Conservation (phyloP, 2,113 vertebrate genomes). For the Entelurus aequoreus region DNA sequence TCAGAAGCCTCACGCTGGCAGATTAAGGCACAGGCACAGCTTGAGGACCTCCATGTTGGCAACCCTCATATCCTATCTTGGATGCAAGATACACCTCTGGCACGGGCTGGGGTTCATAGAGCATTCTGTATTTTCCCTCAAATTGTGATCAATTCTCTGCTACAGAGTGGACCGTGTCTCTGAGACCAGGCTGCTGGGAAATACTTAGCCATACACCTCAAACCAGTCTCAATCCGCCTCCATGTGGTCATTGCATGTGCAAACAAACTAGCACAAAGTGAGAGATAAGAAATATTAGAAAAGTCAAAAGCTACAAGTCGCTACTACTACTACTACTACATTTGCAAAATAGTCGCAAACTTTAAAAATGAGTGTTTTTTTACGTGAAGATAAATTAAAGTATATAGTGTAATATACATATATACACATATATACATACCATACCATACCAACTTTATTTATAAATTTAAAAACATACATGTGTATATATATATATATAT, state of each 20-base stretch:
- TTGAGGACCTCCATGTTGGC: slow-evolving; percentile 12
- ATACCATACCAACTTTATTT: no score
- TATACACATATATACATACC: no score
- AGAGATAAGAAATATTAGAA: slow-evolving; percentile 16
- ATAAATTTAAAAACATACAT: no score
- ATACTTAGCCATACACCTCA: slow-evolving; percentile 54
- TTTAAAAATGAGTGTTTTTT: no score
- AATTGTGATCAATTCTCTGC: slow-evolving; percentile 54
- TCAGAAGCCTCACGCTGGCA: slow-evolving; percentile 9
- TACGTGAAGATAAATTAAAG: no score
- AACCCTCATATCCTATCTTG: slow-evolving; percentile 19
- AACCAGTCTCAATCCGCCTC: slow-evolving; percentile 42
- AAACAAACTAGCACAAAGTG: slow-evolving; percentile 33
- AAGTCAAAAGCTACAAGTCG: no score
- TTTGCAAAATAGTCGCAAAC: no score
- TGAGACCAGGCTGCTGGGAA: slow-evolving; percentile 63
- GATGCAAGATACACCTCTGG: slow-evolving; percentile 22
- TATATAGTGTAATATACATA: no score
- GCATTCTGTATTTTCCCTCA: slow-evolving; percentile 49
- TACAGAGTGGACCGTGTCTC: slow-evolving; percentile 56
- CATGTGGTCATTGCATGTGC: slow-evolving; percentile 10
- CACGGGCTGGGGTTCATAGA: slow-evolving; percentile 26
- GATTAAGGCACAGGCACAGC: slow-evolving; percentile 5
- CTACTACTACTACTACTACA: no score
- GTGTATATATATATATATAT: no score